Evolutionary conservation across 2,113 vertebrate species (phyloP).

Genomic region (Tachycineta bicolor): DNA sequence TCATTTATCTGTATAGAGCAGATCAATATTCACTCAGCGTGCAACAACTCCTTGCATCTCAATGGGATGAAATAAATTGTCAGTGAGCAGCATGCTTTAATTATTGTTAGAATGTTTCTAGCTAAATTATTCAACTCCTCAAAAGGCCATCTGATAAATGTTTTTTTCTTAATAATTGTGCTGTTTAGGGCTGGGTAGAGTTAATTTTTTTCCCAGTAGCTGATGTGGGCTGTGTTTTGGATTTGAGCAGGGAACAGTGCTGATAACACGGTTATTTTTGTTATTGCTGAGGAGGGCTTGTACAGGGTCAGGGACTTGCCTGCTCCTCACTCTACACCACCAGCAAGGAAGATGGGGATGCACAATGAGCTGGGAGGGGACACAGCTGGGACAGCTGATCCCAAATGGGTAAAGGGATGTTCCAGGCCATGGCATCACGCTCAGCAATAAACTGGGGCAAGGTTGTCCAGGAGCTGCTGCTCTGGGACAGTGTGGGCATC

Average conservation of each 20-base stretch:
- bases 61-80: constrained; percentile 70
- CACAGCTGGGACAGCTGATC: background rate
- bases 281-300: background rate
- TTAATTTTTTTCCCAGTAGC: background rate
- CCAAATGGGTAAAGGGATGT: background rate
- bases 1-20: constrained; percentile 68
- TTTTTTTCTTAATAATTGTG: constrained; percentile 71
- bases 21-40: constrained; percentile 76
- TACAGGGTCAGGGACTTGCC: background rate
- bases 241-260: background rate
- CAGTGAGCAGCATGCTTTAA: constrained; percentile 67
- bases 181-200: background rate
- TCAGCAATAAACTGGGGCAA: background rate
- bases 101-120: constrained; percentile 49
- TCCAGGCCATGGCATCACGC: background rate
- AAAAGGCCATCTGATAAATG: constrained; percentile 77
- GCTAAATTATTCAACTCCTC: constrained; percentile 73
- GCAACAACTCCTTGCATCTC: constrained; percentile 58
- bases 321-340: background rate
- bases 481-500: background rate
- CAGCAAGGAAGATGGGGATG: background rate
- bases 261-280: background rate
- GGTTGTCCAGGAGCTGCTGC: background rate
- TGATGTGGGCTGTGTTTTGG: background rate
- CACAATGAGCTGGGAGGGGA: background rate